Conservation (phyloP, 2,888 invertebrate genomes). For the Pachymerium ferrugineum region DNA sequence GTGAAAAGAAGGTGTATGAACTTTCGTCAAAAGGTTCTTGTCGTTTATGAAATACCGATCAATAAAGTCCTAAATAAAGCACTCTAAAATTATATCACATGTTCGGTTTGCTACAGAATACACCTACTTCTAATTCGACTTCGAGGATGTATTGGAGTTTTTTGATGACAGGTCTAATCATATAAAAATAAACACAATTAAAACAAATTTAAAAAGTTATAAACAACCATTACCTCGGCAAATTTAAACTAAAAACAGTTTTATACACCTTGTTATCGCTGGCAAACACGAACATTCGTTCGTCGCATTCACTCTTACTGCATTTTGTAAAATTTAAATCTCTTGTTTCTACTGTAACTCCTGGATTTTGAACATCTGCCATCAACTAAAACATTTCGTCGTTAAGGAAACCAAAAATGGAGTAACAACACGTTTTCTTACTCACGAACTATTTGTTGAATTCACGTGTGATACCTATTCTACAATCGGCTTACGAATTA, state of each 20-base stretch:
- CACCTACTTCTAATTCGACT: not conserved
- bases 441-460: not conserved
- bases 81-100: no score
- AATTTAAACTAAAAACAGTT: not conserved
- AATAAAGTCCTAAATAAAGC: not conserved
- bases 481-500: no score
- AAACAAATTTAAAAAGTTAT: not conserved
- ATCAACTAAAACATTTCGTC: not conserved
- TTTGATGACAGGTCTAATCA: not conserved
- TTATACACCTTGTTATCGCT: not conserved
- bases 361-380: conserved; percentile 6
- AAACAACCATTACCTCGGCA: not conserved
- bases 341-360: not conserved
- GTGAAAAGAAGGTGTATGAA: not conserved
- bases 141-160: not conserved
- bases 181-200: not conserved
- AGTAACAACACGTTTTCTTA: not conserved
- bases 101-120: no score
- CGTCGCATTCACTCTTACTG: not conserved
- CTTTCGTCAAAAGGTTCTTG: not conserved
- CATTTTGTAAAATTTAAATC: not conserved
- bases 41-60: not conserved
- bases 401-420: not conserved
- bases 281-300: conserved; percentile 1
- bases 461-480: no score